Conservation (phyloP, 2,888 invertebrate species). For the Aspidiotus rigidus region DNA sequence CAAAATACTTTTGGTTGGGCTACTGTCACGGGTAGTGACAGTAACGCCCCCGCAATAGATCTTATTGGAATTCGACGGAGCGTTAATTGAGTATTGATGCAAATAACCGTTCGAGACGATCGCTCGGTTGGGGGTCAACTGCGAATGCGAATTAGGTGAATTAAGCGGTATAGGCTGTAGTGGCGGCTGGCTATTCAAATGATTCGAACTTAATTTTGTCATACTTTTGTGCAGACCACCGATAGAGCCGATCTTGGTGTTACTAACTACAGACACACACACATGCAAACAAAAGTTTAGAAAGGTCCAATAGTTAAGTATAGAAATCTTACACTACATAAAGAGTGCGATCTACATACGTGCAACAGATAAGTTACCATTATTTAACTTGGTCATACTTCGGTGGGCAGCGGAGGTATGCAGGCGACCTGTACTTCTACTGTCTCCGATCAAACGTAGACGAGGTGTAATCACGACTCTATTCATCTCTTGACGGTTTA, state of each 20-base stretch:
- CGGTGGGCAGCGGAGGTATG: constrained; percentile 63
- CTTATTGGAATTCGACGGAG: constrained; percentile 23
- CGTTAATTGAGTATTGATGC: constrained; percentile 37
- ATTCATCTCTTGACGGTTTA: constrained; percentile 38
- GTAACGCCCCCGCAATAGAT: constrained; percentile 50
- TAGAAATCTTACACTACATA: background rate
- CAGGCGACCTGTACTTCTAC: constrained; percentile 63
- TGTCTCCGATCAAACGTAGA: constrained; percentile 46
- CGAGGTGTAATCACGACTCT: constrained; percentile 38
- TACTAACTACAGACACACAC: constrained; percentile 36
- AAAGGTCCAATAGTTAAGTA: background rate
- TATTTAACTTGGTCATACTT: constrained; percentile 69
- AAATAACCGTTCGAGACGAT: constrained; percentile 15
- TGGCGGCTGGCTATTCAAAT: constrained; percentile 53
- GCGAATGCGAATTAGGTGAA: background rate
- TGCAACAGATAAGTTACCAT: constrained; percentile 42
- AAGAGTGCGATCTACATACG: background rate
- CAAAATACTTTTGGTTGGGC: constrained; percentile 33
- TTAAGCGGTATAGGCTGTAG: constrained; percentile 36
- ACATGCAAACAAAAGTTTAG: background rate
- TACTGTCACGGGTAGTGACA: constrained; percentile 48
- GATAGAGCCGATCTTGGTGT: constrained; percentile 52
- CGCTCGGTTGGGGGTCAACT: constrained; percentile 19
- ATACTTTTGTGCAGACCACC: constrained; percentile 73
- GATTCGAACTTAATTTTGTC: constrained; percentile 68